phyloP scores from a whole-genome alignment of 1,140 invertebrate species.

The Penaeus chinensis region DNA sequence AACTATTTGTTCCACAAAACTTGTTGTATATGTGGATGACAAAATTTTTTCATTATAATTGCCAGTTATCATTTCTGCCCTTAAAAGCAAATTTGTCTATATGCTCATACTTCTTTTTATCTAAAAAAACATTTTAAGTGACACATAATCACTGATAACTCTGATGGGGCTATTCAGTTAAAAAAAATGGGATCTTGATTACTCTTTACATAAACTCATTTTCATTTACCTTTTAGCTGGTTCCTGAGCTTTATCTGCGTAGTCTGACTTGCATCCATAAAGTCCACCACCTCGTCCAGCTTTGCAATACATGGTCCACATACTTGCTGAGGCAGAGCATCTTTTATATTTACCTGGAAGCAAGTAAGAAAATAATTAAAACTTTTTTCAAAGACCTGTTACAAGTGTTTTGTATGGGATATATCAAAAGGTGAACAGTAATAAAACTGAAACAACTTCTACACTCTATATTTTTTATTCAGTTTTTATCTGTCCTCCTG shows the following conservation, averaged over 20 bases:
- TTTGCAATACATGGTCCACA: constrained; percentile 53
- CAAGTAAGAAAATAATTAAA: neutral
- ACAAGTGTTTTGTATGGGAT: neutral
- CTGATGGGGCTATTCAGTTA: neutral
- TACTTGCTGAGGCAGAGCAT: constrained; percentile 44
- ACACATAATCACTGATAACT: neutral
- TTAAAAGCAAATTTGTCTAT: too few species aligned
- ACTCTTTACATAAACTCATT: neutral
- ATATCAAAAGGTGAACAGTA: neutral
- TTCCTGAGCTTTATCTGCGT: constrained; percentile 44
- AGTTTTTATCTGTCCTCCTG: too few species aligned
- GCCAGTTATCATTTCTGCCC: too few species aligned
- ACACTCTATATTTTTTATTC: too few species aligned
- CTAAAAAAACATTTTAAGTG: too few species aligned
- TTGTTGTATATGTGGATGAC: too few species aligned
- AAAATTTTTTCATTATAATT: too few species aligned
- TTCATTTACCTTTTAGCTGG: constrained; percentile 35
- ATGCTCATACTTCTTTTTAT: too few species aligned
- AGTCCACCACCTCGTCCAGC: constrained; percentile 51
- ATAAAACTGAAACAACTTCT: too few species aligned
- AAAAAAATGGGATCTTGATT: too few species aligned
- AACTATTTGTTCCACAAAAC: too few species aligned
- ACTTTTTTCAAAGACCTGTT: neutral
- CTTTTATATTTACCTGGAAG: constrained; percentile 35
- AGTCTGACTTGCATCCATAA: constrained; percentile 36